A percentile compares a stretch with the other conserved stretches of the same genome.
Conservation (phyloP, 1,140 invertebrate species). For the Neotoxoptera formosana region DNA sequence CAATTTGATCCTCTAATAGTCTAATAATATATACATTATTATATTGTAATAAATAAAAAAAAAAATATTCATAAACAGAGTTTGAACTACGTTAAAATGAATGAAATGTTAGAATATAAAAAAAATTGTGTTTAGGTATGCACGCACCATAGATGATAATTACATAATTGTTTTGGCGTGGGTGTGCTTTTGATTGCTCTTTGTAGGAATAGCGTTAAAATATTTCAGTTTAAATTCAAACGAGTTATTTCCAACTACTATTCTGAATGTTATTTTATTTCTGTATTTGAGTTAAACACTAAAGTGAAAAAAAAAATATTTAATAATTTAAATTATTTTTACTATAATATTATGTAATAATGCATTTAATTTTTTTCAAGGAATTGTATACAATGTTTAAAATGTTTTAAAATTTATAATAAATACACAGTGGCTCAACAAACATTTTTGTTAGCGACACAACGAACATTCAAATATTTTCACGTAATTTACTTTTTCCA, state of each 20-base stretch:
- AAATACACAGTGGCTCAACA: not conserved
- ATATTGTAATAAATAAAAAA: not conserved
- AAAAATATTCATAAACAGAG: not conserved
- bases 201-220: not conserved
- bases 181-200: not conserved
- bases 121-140: not conserved
- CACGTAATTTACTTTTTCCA: not conserved
- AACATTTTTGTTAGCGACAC: too few relatives aligned
- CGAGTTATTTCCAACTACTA: not conserved
- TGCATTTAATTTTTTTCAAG: not conserved
- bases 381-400: not conserved
- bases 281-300: not conserved
- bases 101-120: not conserved
- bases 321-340: not conserved
- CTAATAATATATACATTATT: not conserved
- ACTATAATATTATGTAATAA: not conserved
- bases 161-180: not conserved
- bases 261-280: not conserved
- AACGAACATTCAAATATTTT: not conserved
- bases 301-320: not conserved
- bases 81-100: not conserved
- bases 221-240: not conserved
- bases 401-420: not conserved
- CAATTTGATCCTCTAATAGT: not conserved
- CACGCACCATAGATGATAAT: too few relatives aligned